Conservation (phyloP, 2,797 vertebrate species). For the Hoplostethus atlanticus region DNA sequence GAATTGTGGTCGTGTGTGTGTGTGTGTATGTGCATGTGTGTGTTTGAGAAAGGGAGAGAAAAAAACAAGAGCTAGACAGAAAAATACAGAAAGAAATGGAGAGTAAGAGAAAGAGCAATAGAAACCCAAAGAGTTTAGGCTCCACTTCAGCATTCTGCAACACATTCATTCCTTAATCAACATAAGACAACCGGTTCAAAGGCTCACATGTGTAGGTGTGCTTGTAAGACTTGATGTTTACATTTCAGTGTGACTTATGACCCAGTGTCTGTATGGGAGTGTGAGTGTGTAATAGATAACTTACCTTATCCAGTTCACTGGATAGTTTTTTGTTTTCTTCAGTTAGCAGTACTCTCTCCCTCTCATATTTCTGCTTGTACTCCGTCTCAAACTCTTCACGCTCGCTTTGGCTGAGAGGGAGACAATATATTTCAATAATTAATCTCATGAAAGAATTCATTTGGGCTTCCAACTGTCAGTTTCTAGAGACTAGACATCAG, state of each 20-base stretch:
- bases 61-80: conserved; percentile 11
- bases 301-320: conserved; percentile 95
- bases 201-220: not conserved
- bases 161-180: not conserved
- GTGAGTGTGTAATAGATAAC: conserved; percentile 7
- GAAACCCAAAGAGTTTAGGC: not conserved
- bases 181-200: not conserved
- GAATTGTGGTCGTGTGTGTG: conserved; percentile 21
- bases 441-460: not conserved
- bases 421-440: not conserved
- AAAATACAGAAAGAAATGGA: conserved; percentile 11
- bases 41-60: conserved; percentile 7
- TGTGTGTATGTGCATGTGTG: conserved; percentile 1
- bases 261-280: conserved; percentile 3
- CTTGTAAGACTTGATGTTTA: not conserved
- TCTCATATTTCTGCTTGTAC: conserved; percentile 94
- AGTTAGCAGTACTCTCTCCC: conserved; percentile 88
- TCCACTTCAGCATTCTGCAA: not conserved
- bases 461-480: not conserved
- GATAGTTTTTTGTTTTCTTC: conserved; percentile 97
- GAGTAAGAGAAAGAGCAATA: not conserved
- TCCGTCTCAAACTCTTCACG: conserved; percentile 95
- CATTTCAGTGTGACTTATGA: conserved; percentile 2
- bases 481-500: not conserved
- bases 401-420: conserved; percentile 89